Percentiles rank a stretch among this genome's conserved stretches.
Evolutionary conservation across 2,888 invertebrate genomes (phyloP).

Genomic region (Rhogogaster chlorosoma): DNA sequence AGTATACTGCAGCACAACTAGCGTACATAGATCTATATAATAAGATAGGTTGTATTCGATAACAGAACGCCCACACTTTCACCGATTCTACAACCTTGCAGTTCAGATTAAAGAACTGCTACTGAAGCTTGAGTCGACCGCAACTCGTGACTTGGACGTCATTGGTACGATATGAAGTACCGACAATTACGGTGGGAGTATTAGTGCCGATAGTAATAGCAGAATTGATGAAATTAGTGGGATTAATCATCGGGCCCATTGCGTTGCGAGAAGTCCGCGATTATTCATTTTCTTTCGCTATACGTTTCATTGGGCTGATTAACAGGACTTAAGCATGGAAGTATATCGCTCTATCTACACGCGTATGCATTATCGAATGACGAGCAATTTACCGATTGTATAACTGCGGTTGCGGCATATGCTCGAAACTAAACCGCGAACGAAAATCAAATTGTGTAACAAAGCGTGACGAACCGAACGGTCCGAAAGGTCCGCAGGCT

Average conservation of each 20-base stretch:
- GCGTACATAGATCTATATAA: background rate
- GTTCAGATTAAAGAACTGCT: conserved; percentile 48
- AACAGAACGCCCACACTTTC: conserved; percentile 48
- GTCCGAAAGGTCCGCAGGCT: conserved; percentile 24
- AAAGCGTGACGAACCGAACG: conserved; percentile 33
- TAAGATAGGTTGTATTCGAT: conserved; percentile 35
- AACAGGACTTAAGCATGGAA: conserved; percentile 20
- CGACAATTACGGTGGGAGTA: conserved; percentile 9
- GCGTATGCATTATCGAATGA: conserved; percentile 29
- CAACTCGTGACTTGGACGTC: conserved; percentile 24
- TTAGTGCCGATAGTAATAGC: conserved; percentile 10
- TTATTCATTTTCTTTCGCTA: background rate
- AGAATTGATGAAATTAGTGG: conserved; percentile 4
- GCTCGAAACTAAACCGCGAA: conserved; percentile 38
- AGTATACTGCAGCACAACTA: background rate
- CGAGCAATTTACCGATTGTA: conserved; percentile 37
- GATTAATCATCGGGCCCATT: background rate
- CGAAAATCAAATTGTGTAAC: conserved; percentile 46
- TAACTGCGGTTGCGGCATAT: conserved; percentile 37
- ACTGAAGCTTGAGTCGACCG: conserved; percentile 39
- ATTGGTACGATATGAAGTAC: conserved; percentile 11
- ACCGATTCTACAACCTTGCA: conserved; percentile 50
- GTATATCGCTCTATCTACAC: background rate
- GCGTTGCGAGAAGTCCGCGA: background rate
- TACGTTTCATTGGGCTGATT: background rate